Base-by-base conservation (phyloP, 2,888 invertebrate genomes). In the Aleiodes leptofemur region DNA sequence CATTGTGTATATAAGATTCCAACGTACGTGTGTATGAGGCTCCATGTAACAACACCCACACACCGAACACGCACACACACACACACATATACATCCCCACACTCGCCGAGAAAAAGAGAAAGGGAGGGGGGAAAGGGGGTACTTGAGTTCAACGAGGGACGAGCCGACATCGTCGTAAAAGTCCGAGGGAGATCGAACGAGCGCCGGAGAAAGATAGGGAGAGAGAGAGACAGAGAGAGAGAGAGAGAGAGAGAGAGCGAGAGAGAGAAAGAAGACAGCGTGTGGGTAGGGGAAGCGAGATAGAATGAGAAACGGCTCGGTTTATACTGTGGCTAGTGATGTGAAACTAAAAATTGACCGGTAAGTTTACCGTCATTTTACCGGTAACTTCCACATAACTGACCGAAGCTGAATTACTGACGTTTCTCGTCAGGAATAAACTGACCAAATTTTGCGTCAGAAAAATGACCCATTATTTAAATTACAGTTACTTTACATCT, bases 281-380 rank as follows among this genome's bases (percentile, higher is more conserved):
- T 31, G 31, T 31, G 31, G 31, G 31, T 31, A 31, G 3, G 31
- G 72, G 59, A 61, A 69, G 69, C 71, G 76, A 55, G 59, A 74
- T 55, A 51, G 77, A 71, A 70, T 56, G 59, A 73, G 51, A 11
- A 72, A 68, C 14, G n/a, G 34, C 16, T 69, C 51, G 51, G 56
- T 16, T 76, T 29, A 61, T 76, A 51, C 69, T 68, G 64, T 64
- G 43, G 64, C 64, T 16, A 56, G 74, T 69, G 61, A 53, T 50
- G n/a, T n/a, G n/a, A n/a, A n/a, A n/a, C n/a, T n/a, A n/a, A n/a
- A n/a, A n/a, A n/a, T n/a, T n/a, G n/a, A n/a, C n/a, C n/a, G n/a
- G n/a, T n/a, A n/a, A n/a, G n/a, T n/a, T n/a, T n/a, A n/a, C n/a
- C n/a, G n/a, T n/a, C n/a, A n/a, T n/a, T n/a, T n/a, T n/a, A n/a